Evolutionary conservation across 2,888 invertebrate genomes (phyloP).

Genomic region (Melieria picta): DNA sequence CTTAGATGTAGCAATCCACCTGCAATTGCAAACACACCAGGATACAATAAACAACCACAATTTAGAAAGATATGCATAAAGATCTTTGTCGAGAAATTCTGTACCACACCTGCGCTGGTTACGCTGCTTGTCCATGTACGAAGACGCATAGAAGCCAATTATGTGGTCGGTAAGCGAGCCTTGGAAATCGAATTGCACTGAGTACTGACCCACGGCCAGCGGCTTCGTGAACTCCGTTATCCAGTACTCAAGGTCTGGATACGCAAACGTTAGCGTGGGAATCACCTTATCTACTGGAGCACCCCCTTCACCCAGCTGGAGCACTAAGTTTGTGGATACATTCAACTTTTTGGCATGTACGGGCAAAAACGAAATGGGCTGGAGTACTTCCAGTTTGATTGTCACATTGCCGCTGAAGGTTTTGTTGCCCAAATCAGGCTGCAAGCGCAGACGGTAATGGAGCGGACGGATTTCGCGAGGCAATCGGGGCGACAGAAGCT

Average conservation of each 20-base stretch:
- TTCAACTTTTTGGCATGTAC: slow-evolving; percentile 68
- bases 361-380: slow-evolving; percentile 66
- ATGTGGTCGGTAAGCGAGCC: slow-evolving; percentile 77
- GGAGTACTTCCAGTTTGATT: slow-evolving; percentile 67
- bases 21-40: slow-evolving; percentile 64
- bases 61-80: background rate
- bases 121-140: slow-evolving; percentile 66
- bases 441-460: slow-evolving; percentile 73
- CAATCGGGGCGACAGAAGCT: slow-evolving; percentile 68
- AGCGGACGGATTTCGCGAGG: slow-evolving; percentile 71
- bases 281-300: slow-evolving; percentile 46
- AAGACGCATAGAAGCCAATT: slow-evolving; percentile 80
- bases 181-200: slow-evolving; percentile 71
- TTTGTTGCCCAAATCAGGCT: slow-evolving; percentile 72
- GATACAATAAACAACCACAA: background rate
- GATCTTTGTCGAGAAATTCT: slow-evolving; percentile 20
- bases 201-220: slow-evolving; percentile 66
- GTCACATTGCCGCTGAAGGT: slow-evolving; percentile 71
- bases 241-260: slow-evolving; percentile 63
- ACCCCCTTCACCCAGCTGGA: slow-evolving; percentile 51
- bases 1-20: slow-evolving; percentile 88
- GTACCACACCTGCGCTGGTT: slow-evolving; percentile 58
- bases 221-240: slow-evolving; percentile 62
- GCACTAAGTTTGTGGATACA: slow-evolving; percentile 67
- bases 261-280: slow-evolving; percentile 55